Conservation (phyloP, 2,888 invertebrate genomes). For the Psylliodes chrysocephalus region DNA sequence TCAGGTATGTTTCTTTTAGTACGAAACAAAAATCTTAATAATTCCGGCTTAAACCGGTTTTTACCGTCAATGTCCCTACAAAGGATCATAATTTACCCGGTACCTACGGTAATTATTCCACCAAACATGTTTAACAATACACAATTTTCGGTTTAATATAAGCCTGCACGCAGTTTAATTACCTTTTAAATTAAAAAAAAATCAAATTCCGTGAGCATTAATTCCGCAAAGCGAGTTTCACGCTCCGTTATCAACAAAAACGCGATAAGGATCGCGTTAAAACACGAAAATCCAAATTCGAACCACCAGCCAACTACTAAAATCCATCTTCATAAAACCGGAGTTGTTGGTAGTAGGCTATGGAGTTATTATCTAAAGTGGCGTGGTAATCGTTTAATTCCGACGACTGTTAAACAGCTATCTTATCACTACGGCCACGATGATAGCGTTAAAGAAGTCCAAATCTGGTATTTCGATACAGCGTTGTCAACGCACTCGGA, state of each 20-base stretch:
- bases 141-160: neutral
- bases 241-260: constrained; percentile 16
- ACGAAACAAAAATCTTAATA: no score
- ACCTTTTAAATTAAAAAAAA: constrained; percentile 14
- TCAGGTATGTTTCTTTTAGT: no score
- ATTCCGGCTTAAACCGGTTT: no score
- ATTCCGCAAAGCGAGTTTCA: constrained; percentile 16
- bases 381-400: constrained; percentile 59
- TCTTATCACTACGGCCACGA: constrained; percentile 60
- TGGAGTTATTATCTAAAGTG: constrained; percentile 58
- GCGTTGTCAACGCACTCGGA: constrained; percentile 33
- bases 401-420: constrained; percentile 59
- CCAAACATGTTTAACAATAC: neutral
- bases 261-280: constrained; percentile 37
- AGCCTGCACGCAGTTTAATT: constrained; percentile 17
- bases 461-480: constrained; percentile 27
- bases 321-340: constrained; percentile 43
- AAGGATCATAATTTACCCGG: neutral
- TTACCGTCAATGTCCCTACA: no score
- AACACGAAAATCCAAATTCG: constrained; percentile 41
- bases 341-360: constrained; percentile 28
- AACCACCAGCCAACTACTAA: constrained; percentile 27
- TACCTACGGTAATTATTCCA: neutral
- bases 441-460: constrained; percentile 57
- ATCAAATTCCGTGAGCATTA: constrained; percentile 20